These are phyloP conservation scores for Cephus spinipes DNA, from an alignment of 2,888 invertebrate genomes.

Conservation along the genomic window DNA sequence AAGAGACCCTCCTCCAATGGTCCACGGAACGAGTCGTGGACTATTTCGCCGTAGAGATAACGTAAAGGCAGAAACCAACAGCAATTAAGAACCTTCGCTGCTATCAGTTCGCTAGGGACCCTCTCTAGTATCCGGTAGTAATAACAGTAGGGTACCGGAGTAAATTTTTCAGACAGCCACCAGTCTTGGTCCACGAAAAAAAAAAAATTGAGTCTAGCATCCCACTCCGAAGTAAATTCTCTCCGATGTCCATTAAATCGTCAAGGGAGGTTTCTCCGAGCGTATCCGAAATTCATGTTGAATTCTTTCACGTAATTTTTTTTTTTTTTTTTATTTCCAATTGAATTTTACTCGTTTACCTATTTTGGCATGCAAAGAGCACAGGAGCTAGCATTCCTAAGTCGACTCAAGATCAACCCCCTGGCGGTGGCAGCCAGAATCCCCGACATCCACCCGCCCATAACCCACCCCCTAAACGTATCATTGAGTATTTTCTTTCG, in stretches of 20 bases:
- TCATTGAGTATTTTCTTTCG: constrained; percentile 2
- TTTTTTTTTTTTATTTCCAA: neutral
- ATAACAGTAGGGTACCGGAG: no score
- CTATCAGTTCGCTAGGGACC: neutral
- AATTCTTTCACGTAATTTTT: neutral
- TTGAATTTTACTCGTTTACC: neutral
- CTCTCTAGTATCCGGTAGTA: no score
- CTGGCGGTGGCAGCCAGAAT: neutral
- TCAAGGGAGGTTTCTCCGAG: no score
- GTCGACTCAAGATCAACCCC: no score
- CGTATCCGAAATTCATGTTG: no score
- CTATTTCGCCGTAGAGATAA: neutral
- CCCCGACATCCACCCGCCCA: neutral
- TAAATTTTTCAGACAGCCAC: no score
- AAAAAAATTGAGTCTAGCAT: no score
- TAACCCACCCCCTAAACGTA: neutral
- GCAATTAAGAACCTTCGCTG: neutral
- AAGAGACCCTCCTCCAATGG: neutral
- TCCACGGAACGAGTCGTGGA: neutral
- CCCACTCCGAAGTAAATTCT: no score
- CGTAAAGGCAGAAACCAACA: neutral
- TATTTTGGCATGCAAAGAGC: neutral
- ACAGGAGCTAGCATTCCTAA: no score
- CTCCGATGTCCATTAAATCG: no score
- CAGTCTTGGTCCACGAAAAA: no score